Evolutionary conservation across 2,888 invertebrate genomes (phyloP), one percentile per base, ranked within the genome.

Genomic region (Ischnus inquisitorius): DNA sequence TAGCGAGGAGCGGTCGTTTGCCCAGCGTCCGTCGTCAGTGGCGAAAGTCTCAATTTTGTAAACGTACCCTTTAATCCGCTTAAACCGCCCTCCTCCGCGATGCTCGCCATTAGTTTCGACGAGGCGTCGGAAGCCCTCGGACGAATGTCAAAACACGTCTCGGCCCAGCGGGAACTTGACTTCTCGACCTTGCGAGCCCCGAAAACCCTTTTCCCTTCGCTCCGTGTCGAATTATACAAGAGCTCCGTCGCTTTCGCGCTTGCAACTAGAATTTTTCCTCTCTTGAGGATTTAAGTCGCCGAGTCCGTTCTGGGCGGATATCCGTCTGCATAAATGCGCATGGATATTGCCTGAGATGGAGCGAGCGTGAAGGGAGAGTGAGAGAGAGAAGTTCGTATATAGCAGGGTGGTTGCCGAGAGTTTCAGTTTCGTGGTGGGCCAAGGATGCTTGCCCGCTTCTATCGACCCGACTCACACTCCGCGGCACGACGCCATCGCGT

Each of bases 391-490:
- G 19, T 34, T 16, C n/a, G 16, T 14, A 39, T 14, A 64, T 19
- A n/a, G 48, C 28, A 22, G 75, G 62, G 48, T 48, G 79, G 43
- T 51, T 65, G 64, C 68, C 65, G 83, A 69, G 84, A 82, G 84
- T 85, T 76, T 69, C 69, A 85, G 83, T 85, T 85, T 85, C 75
- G 81, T 67, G 82, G 85, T 82, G 84, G 86, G 86, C 84, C 86
- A 85, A 85, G 85, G 78, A 74, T 78, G 67, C 64, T 51, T 41
- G 64, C 39, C 76, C 85, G 87, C 87, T 86, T 88, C 88, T 93
- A 93, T 93, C 91, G 93, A 93, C 90, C 93, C 91, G 89, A 84
- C 87, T 89, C 88, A 72, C 89, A 25, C 88, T 88, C 90, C 90
- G 87, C 88, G 89, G 88, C 86, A 87, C 88, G 89, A 89, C 91